Evolutionary conservation across 2,888 invertebrate genomes (phyloP), one percentile per base, ranked within the genome.

Genomic region (Drosophila trichaetosa): DNA sequence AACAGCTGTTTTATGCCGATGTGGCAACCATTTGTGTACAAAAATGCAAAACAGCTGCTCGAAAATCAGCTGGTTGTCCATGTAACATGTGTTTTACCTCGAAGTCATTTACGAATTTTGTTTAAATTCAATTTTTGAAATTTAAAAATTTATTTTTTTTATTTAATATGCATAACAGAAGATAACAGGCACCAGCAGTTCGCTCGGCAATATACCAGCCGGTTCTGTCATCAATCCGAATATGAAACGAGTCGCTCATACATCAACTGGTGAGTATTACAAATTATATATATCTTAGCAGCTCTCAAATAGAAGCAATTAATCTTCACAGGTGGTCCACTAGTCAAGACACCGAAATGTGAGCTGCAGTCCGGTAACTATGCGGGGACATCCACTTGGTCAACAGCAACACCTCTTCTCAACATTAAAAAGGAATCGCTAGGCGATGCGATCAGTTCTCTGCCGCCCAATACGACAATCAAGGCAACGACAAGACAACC

Each of bases 391-490:
- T 36, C 77, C 3, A 52, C 68, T 16, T 83, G 83, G 88, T 67
- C 69, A 16, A 27, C 40, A 0, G 29, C 67, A 3, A 10, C 60
- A 0, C 69, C 70, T 6, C 11, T 57, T 29, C 21, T 10, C 7
- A 49, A 16, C 16, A 71, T 60, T 4, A 83, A 77, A 46, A 82
- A 83, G 61, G 82, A 82, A 66, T 62, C 82, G 27, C 59, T 91
- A 2, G 92, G 90, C 2, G 85, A 86, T 38, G 91, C 90, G 0
- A 92, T 92, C 8, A 91, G 83, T 18, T 89, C 92, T 2, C 67
- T 92, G 49, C 92, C 92, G 1, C 89, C 92, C 0, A 91, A 91
- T 65, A 91, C 91, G 4, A 91, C 87, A 24, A 91, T 91, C 11
- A 91, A 92, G 40, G 90, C 92, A 0, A 91, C 90, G 0, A 79